A percentile compares a stretch with the other conserved stretches of the same genome.
These are phyloP conservation scores for Pseudolaguvia tuberculata DNA, from an alignment of 2,113 vertebrate species.

Conservation along the genomic window DNA sequence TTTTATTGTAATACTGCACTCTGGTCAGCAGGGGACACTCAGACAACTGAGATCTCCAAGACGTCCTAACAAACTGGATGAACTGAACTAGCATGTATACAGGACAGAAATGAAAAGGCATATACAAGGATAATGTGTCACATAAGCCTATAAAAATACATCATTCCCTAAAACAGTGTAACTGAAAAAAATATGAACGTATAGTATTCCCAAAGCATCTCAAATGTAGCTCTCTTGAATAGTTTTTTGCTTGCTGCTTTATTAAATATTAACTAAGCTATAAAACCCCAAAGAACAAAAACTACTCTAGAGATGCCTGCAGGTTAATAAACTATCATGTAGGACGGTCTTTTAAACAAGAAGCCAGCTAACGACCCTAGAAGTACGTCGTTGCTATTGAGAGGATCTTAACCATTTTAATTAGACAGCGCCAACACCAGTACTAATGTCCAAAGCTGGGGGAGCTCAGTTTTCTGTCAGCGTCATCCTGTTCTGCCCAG, in stretches of 20 bases:
- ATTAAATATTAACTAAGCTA: neutral
- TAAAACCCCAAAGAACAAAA: neutral
- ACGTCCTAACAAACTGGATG: neutral
- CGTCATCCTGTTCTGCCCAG: conserved; percentile 4
- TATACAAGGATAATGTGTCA: neutral
- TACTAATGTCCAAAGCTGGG: neutral
- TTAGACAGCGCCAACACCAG: conserved; percentile 40
- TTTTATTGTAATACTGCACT: conserved; percentile 15
- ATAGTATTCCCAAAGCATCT: neutral
- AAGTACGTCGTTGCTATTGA: conserved; percentile 1
- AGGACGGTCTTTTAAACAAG: conserved; percentile 24
- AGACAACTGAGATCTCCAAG: conserved; percentile 22
- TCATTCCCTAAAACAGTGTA: neutral
- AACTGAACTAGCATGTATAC: neutral
- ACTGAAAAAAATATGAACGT: neutral
- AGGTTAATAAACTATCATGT: conserved; percentile 24
- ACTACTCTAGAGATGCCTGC: conserved; percentile 3
- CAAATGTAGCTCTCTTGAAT: neutral
- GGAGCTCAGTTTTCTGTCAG: conserved; percentile 23
- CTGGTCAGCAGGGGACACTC: conserved; percentile 46
- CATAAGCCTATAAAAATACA: neutral
- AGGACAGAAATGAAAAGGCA: neutral
- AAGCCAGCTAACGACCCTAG: conserved; percentile 13
- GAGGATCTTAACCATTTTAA: conserved; percentile 23
- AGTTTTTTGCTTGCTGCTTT: neutral